Evolutionary conservation across 37 sponge, comb jelly and placozoan genomes (phyloP).

Genomic region (Spongilla lacustris): DNA sequence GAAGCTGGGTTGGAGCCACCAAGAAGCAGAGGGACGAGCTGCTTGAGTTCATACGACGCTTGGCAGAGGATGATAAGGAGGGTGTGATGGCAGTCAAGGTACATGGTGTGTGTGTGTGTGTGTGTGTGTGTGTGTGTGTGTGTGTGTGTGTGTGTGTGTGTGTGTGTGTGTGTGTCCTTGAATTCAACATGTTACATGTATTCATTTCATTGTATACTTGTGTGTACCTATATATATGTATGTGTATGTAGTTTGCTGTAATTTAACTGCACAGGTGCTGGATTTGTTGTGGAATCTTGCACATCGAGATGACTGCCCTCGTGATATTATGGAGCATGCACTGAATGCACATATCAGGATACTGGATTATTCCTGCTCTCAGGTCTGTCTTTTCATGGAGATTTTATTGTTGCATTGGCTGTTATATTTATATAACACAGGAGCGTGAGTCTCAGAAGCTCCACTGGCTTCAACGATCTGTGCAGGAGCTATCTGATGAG

Average conservation of each 20-base stretch:
- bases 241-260: too few species aligned
- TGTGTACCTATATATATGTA: too few species aligned
- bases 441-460: constrained; percentile 88
- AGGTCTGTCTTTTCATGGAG: too few species aligned
- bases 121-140: too few species aligned
- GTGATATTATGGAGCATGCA: constrained; percentile 96
- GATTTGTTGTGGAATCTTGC: constrained; percentile 93
- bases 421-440: too few species aligned
- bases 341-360: constrained; percentile 96
- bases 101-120: not conserved
- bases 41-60: constrained; percentile 93
- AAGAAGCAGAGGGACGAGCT: constrained; percentile 93
- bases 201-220: not conserved
- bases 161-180: too few species aligned
- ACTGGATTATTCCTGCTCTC: constrained; percentile 95
- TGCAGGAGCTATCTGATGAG: constrained; percentile 72
- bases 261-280: constrained; percentile 89
- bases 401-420: too few species aligned
- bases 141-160: too few species aligned
- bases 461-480: constrained; percentile 78
- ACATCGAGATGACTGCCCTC: constrained; percentile 84
- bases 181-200: too few species aligned
- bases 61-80: constrained; percentile 99
- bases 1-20: constrained; percentile 89
- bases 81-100: constrained; percentile 96